phyloP scores from a whole-genome alignment of 2,888 invertebrate species.

The Latrodectus elegans region DNA sequence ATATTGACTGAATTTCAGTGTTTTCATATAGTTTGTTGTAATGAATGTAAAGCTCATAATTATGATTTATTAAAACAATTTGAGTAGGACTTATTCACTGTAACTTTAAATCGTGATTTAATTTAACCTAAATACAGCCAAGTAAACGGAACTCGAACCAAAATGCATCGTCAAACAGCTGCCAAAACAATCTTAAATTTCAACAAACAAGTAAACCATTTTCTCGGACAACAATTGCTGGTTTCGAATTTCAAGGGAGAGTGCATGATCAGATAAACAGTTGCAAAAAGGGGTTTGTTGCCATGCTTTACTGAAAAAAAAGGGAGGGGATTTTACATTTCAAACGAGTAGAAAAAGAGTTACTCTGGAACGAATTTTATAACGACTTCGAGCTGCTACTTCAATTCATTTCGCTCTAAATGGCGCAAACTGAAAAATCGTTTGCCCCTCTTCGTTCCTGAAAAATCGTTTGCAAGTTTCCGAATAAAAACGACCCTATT shows the following conservation, averaged over 20 bases:
- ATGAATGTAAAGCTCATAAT: no score
- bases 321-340: neutral
- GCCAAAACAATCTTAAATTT: neutral
- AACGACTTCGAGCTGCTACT: neutral
- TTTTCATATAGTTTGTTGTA: no score
- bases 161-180: no score
- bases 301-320: neutral
- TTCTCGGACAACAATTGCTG: neutral
- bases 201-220: neutral
- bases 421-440: neutral
- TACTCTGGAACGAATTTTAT: neutral
- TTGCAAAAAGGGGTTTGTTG: neutral
- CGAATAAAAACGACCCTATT: neutral
- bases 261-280: neutral
- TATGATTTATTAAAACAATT: no score
- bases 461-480: neutral
- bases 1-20: no score
- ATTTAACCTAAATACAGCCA: no score
- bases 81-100: no score
- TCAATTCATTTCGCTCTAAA: slow-evolving; percentile 1
- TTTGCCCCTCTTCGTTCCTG: neutral
- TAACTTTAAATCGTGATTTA: no score
- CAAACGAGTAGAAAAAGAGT: neutral
- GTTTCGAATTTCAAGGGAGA: neutral
- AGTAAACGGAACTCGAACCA: no score